Conservation (phyloP, 1,140 invertebrate species). For the Acromyrmex heyeri region DNA sequence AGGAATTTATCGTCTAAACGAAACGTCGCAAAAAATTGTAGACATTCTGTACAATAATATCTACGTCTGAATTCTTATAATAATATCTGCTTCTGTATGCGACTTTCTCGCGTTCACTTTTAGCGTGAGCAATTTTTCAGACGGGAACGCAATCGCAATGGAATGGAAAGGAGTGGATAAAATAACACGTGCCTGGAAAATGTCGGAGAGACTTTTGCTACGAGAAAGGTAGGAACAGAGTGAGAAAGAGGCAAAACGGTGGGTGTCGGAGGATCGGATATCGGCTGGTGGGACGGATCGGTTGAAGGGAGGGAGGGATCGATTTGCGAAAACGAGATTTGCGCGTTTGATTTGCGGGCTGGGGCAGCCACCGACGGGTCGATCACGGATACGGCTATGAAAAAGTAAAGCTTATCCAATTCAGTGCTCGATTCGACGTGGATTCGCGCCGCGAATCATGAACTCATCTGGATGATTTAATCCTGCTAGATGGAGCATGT, state of each 20-base stretch:
- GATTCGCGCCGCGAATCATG: conserved; percentile 35
- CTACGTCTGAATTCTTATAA: conserved; percentile 13
- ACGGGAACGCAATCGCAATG: conserved; percentile 20
- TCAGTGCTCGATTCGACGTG: conserved; percentile 27
- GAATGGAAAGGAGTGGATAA: conserved; percentile 35
- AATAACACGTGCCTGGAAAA: conserved; percentile 63
- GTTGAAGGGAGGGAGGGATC: not conserved
- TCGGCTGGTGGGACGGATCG: not conserved
- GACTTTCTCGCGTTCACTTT: conserved; percentile 20
- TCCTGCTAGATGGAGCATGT: conserved; percentile 26
- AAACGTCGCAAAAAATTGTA: not conserved
- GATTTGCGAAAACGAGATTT: conserved; percentile 74
- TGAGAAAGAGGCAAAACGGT: not conserved
- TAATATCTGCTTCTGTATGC: conserved; percentile 5
- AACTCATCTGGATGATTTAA: conserved; percentile 57
- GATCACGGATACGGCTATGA: conserved; percentile 62
- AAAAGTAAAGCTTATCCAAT: conserved; percentile 69
- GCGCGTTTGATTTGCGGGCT: conserved; percentile 68
- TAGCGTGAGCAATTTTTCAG: conserved; percentile 39
- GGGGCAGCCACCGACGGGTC: conserved; percentile 33
- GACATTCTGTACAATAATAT: not conserved
- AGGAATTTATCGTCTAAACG: not conserved
- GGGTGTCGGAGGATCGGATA: conserved; percentile 43
- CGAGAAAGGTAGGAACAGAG: not conserved
- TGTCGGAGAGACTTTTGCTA: conserved; percentile 31